Base-by-base conservation (phyloP, 37 sponge, comb jelly and placozoan genomes). In the Diacarnus erythraeanus region DNA sequence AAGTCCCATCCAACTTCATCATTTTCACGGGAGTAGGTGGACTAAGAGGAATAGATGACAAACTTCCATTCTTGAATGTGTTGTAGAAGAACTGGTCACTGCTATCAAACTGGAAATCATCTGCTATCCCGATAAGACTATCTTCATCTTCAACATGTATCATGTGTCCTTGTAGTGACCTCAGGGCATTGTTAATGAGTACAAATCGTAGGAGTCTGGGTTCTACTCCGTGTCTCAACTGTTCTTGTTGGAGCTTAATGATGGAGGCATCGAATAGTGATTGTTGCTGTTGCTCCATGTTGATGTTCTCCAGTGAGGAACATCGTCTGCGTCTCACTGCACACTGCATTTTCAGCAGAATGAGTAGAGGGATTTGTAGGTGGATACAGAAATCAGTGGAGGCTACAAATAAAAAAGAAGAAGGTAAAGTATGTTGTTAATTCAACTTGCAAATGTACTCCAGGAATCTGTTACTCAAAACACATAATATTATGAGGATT, bases 151-250 rank as follows among this genome's bases (percentile, higher is more conserved):
- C 71, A 23, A 69, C 15, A n/a, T 38, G 67, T 2, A 78, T 23
- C 78, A 69, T 70, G 76, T 86, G 81, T 17, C 35, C 21, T 33
- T 86, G 87, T 36, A 86, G 79, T 20, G 77, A 31, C 51, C 76
- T 65, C 37, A 91, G 63, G 27, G 92, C 92, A 76, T 91, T 91
- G 73, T 83, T 91, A 65, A 91, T 87, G 35, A 91, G 77, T 27
- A 91, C 92, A 54, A 80, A 91, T 1, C 82, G 79, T 1, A 87
- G 75, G 8, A 91, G 92, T 15, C 86, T 36, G 23, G 88, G 84
- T 41, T 91, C 91, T 6, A 85, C 54, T 12, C 84, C 87, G 27
- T 80, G 80, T 0, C 80, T 65, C 31, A 79, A 29, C 59, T 87
- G 88, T 29, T 91, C 92, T 64, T 91, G 83, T 30, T 87, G 92